Evolutionary conservation across 2,888 invertebrate genomes (phyloP), one percentile per base, ranked within the genome.

Genomic region (Mesochorus sp.): DNA sequence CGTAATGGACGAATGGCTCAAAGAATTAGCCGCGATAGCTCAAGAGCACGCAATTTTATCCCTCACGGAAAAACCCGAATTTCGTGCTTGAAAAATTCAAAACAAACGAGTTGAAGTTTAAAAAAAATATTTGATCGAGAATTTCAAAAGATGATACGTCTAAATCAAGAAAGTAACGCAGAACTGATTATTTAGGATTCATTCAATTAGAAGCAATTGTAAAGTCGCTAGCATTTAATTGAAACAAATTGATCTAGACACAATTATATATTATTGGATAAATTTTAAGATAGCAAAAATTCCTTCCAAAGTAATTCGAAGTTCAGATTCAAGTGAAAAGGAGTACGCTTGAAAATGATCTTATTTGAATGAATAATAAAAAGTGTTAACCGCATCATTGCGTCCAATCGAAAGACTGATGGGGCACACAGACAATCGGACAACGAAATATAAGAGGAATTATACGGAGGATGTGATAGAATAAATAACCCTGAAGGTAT

Each of bases 1-100:
- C 3, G 92, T 99, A 51, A 92, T 99, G 77, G 97, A 98, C 87
- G 99, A 99, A 90, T 98, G 99, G 96, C 93, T 98, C 0, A 98
- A 98, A 90, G 98, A 99, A 92, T 92, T 99, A 76, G 97, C 99
- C 0, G 97, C 99, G 10, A 93, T 99, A 71, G 96, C 97, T 80
- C 97, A 98, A 90, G 99, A 99, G 91, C 99, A 99, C 90, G 95
- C 97, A 3, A 92, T 96, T 81, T 92, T 93, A 83, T 93, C 94
- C 89, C 91, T 94, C 80, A 91, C 92, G 12, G 85, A 80, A 66
- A 80, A 73, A 49, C 68, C 83, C 31, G 83, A 83, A 24, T 82
- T 81, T 73, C 83, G 83, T 75, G 73, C 80, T 26, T 71, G 14
- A 73, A 34, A n/a, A 5, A 0, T 47, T 14, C 12, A 19, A 17